phyloP scores from a whole-genome alignment of 2,888 invertebrate genomes.

The Drosophila melanocephala region DNA sequence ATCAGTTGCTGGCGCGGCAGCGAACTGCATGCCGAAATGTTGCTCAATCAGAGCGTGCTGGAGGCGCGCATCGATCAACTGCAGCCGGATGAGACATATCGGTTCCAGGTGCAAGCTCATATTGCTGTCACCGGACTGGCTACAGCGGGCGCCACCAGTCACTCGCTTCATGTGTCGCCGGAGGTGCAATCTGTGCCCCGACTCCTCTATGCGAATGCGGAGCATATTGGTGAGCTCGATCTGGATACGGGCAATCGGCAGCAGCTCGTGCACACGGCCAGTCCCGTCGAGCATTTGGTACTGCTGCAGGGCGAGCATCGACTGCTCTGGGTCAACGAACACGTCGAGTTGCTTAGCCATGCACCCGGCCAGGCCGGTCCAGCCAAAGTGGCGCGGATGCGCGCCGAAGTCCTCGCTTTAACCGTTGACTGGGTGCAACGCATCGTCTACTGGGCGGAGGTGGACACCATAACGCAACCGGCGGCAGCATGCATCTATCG shows the following conservation, averaged over 20 bases:
- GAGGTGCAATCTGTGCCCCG: conserved; percentile 92
- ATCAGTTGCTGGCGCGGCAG: conserved; percentile 88
- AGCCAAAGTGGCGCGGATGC: conserved; percentile 87
- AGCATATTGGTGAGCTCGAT: conserved; percentile 91
- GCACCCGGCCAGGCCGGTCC: conserved; percentile 76
- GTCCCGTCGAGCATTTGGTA: conserved; percentile 89
- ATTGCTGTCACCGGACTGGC: conserved; percentile 92
- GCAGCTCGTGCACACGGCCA: conserved; percentile 88
- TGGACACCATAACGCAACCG: conserved; percentile 79
- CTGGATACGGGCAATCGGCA: conserved; percentile 89
- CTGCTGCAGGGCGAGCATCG: conserved; percentile 89
- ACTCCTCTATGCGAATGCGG: conserved; percentile 90
- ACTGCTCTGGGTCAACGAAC: conserved; percentile 92
- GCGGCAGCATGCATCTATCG: conserved; percentile 88
- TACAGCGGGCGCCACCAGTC: conserved; percentile 89
- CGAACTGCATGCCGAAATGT: conserved; percentile 62
- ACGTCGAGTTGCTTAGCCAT: conserved; percentile 83
- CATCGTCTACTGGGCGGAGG: conserved; percentile 93
- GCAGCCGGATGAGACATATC: conserved; percentile 88
- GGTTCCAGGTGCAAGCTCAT: conserved; percentile 91
- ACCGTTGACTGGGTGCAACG: conserved; percentile 95
- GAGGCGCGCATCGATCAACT: conserved; percentile 87
- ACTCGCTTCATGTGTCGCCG: conserved; percentile 89
- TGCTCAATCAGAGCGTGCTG: conserved; percentile 70
- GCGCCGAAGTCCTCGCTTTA: conserved; percentile 88